These are phyloP conservation scores for Cromileptes altivelis DNA, from an alignment of 2,113 vertebrate genomes.

Conservation along the genomic window DNA sequence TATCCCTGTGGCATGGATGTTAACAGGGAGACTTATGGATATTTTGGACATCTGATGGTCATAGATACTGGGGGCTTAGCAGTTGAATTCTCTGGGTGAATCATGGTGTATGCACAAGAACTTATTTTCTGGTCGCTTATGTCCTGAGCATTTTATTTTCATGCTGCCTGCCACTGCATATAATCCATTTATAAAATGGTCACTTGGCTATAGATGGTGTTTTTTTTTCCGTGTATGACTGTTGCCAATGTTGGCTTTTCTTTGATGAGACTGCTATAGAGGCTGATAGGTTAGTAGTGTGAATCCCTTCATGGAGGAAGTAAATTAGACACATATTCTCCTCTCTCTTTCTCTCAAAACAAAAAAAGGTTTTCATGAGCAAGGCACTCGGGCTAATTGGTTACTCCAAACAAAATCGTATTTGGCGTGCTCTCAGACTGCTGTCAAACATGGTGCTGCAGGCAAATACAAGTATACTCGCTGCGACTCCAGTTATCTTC, in stretches of 20 bases:
- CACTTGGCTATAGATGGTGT: slow-evolving; percentile 11
- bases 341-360: neutral
- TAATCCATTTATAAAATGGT: slow-evolving; percentile 50
- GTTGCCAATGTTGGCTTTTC: neutral
- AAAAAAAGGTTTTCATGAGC: slow-evolving; percentile 36
- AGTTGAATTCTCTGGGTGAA: slow-evolving; percentile 38
- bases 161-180: slow-evolving; percentile 28
- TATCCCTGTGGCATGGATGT: slow-evolving; percentile 59
- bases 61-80: slow-evolving; percentile 44
- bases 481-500: slow-evolving; percentile 70
- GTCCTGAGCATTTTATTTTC: slow-evolving; percentile 47
- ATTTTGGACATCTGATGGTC: slow-evolving; percentile 59
- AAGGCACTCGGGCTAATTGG: slow-evolving; percentile 57
- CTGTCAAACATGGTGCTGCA: slow-evolving; percentile 77
- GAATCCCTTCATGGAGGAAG: slow-evolving; percentile 1
- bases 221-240: slow-evolving; percentile 15
- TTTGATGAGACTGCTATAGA: neutral
- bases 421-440: slow-evolving; percentile 59
- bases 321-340: neutral
- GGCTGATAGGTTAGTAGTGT: neutral
- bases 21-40: slow-evolving; percentile 65
- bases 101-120: slow-evolving; percentile 40
- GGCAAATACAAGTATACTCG: slow-evolving; percentile 71
- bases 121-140: slow-evolving; percentile 47
- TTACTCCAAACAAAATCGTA: slow-evolving; percentile 63